Evolutionary conservation across 2,797 vertebrate genomes (phyloP).

Genomic region (Liasis olivaceus): DNA sequence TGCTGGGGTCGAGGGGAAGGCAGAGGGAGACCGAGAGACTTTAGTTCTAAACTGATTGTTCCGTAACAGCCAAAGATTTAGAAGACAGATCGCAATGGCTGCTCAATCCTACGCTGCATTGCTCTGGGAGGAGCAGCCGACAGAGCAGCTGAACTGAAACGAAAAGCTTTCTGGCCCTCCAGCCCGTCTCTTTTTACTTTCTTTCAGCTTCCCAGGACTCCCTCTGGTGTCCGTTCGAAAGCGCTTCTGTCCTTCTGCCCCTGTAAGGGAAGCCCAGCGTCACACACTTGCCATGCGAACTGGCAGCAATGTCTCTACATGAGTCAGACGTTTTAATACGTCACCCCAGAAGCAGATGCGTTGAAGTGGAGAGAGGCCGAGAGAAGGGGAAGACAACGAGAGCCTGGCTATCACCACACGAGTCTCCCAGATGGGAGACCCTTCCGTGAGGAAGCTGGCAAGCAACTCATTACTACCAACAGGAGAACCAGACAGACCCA

Average conservation of each 20-base stretch:
- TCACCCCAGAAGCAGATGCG: conserved; percentile 63
- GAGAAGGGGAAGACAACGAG: background rate
- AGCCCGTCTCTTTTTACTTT: conserved; percentile 49
- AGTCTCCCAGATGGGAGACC: conserved; percentile 43
- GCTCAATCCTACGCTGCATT: conserved; percentile 15
- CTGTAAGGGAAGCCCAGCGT: conserved; percentile 57
- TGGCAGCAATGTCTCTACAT: conserved; percentile 56
- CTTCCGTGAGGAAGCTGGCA: conserved; percentile 21
- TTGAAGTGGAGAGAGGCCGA: conserved; percentile 13
- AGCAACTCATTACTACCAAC: conserved; percentile 8
- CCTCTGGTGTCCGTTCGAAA: conserved; percentile 57
- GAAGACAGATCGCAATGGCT: conserved; percentile 12
- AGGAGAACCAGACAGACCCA: background rate
- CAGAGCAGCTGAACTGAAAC: conserved; percentile 49
- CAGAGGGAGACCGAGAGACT: background rate
- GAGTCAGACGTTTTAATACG: conserved; percentile 59
- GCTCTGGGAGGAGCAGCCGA: conserved; percentile 43
- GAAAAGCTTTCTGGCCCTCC: conserved; percentile 53
- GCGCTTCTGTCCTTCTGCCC: conserved; percentile 55
- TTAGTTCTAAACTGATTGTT: conserved; percentile 17
- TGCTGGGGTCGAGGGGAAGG: background rate
- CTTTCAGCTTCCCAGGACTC: conserved; percentile 62
- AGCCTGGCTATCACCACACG: background rate
- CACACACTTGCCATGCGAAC: conserved; percentile 58
- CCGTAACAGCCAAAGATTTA: conserved; percentile 17